Evolutionary conservation across 2,888 invertebrate genomes (phyloP), one percentile per base, ranked within the genome.

Genomic region (Cordilura impudica): DNA sequence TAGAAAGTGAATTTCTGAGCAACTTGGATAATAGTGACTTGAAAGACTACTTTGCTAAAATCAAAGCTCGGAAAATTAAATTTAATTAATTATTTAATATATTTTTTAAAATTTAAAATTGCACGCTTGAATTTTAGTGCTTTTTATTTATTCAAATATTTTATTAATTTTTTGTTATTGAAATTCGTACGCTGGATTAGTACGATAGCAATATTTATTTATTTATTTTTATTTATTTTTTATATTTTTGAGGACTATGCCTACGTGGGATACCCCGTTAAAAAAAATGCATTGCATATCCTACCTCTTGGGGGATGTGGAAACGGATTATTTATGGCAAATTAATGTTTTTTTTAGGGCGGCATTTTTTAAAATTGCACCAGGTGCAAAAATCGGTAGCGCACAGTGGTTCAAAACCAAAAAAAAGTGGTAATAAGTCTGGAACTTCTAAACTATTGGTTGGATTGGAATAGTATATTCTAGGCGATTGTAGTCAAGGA

Each of bases 21-120:
- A 53, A 53, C 53, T 53, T 53, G 26, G 53, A 53, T 53, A 26
- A 53, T 53, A 53, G 26, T 53, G 53, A 53, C 53, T 26, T n/a
- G 26, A 53, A 26, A 26, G 26, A 53, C 26, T 26, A 53, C 26
- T 53, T 53, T 26, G 53, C 26, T 26, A 53, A 53, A 53, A 53
- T 53, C 23, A 53, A 53, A 53, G 26, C 26, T 23, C 26, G 53
- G 8, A 26, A 26, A 53, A 53, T 53, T 53, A 53, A 26, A 53
- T 53, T 53, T 26, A 47, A 47, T 47, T 47, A 47, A 47, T 47
- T 47, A 47, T 47, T 47, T 47, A 47, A 47, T 16, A 47, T 47
- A 47, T 47, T 47, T 47, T 47, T 47, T 47, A 47, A 47, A n/a
- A 47, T 47, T 47, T 47, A 47, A 47, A 47, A 47, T 47, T 47